Evolutionary conservation across 2,113 vertebrate genomes (phyloP), one percentile per base, ranked within the genome.

Genomic region (Channa argus): DNA sequence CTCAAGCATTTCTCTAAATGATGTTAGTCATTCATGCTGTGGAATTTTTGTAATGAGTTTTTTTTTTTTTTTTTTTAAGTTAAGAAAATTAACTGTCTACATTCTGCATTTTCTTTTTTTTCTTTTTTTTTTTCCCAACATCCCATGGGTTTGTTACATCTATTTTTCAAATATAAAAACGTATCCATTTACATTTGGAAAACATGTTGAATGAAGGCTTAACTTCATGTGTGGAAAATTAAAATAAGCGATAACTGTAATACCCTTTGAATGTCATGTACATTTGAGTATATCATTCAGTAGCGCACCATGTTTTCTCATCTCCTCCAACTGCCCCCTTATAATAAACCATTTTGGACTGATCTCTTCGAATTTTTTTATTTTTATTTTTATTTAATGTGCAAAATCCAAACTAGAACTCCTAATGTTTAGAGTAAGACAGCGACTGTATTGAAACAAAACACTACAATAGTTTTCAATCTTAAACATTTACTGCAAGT

Each of bases 201-300:
- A 83, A 91, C 66, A 54, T 87, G 82, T 88, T 88, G 86, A 92
- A 86, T 89, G 85, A 91, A 88, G 85, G 83, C 63, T 90, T 83
- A 84, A 77, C 68, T 91, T 87, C 77, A 84, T 92, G 92, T 92
- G 90, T 87, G 88, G 85, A 90, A 84, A 82, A 78, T 89, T 84
- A 4, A 24, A 24, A 24, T 85, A 88, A 91, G 90, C 93, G 90
- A 80, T 82, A 85, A 90, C 88, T 91, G 85, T 90, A 92, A 90
- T 87, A 88, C 84, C 84, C 86, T 80, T 88, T 92, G 88, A 93
- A 92, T 88, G 87, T 91, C 92, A 90, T 92, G 92, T 93, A 93
- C 84, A 93, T 95, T 93, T 93, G 89, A 93, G 92, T 94, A 94
- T 94, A 94, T 92, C 90, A 92, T 93, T 94, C 93, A 93, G 83